Conservation (phyloP, 2,888 invertebrate species). For the Drosophila affinis region DNA sequence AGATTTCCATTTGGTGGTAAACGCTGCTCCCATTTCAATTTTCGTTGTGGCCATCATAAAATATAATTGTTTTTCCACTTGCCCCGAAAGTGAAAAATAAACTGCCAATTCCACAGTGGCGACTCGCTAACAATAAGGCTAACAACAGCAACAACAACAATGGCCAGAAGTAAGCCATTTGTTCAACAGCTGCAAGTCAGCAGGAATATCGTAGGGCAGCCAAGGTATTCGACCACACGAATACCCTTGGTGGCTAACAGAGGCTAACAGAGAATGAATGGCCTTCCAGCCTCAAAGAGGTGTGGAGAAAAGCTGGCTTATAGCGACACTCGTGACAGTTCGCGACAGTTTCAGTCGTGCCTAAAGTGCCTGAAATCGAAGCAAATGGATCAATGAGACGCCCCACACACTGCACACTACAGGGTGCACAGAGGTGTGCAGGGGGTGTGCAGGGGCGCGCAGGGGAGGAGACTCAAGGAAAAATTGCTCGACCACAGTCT, state of each 20-base stretch:
- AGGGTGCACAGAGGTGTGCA: slow-evolving; percentile 7
- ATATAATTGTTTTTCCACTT: slow-evolving; percentile 68
- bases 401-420: not conserved
- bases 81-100: slow-evolving; percentile 70
- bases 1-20: slow-evolving; percentile 19
- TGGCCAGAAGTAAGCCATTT: slow-evolving; percentile 72
- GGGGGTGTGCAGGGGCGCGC: not conserved
- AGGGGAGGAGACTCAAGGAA: slow-evolving; percentile 35
- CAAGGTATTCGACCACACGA: not conserved
- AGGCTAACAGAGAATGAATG: no score
- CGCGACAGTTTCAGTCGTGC: no score
- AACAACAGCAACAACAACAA: slow-evolving; percentile 35
- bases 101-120: slow-evolving; percentile 73
- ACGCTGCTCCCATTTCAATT: slow-evolving; percentile 49
- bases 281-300: no score
- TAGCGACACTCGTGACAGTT: not conserved
- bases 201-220: slow-evolving; percentile 45
- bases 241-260: not conserved
- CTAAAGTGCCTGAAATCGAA: not conserved
- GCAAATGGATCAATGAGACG: not conserved
- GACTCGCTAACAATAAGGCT: slow-evolving; percentile 72
- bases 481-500: slow-evolving; percentile 51
- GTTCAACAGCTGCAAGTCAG: slow-evolving; percentile 79
- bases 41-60: slow-evolving; percentile 65
- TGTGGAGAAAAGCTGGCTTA: no score